Evolutionary conservation across 2,113 vertebrate species (phyloP).

Genomic region (Paratilapia polleni): DNA sequence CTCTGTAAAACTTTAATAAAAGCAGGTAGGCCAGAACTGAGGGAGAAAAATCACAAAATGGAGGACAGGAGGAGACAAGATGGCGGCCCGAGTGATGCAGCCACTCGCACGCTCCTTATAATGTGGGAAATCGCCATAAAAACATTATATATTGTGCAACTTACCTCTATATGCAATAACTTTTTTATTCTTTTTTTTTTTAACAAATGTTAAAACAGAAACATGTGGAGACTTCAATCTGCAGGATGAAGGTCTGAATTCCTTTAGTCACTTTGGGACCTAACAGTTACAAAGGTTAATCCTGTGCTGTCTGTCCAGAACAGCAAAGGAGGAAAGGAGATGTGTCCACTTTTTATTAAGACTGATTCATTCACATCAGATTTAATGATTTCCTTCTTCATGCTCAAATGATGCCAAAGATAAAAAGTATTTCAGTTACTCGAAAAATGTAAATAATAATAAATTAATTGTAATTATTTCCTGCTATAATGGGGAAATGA

Average conservation of each 20-base stretch:
- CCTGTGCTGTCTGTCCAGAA: rapidly evolving
- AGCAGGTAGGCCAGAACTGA: conserved; percentile 20
- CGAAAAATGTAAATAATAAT: conserved; percentile 2
- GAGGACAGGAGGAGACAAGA: conserved; percentile 81
- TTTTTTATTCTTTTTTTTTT: conserved; percentile 6
- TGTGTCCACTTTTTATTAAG: background rate
- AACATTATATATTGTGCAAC: background rate
- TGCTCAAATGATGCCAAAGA: background rate
- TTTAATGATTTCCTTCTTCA: background rate
- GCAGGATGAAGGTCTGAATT: background rate
- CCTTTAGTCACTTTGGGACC: background rate
- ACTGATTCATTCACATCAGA: background rate
- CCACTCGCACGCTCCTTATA: conserved; percentile 22
- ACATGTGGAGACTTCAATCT: background rate
- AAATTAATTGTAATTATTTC: background rate
- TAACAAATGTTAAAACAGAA: background rate
- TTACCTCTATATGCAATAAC: background rate
- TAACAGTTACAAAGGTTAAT: conserved; percentile 17
- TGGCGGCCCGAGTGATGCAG: conserved; percentile 70
- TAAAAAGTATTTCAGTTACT: background rate
- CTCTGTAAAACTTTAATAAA: conserved; percentile 11
- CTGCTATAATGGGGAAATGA: background rate
- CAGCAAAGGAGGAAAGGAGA: background rate
- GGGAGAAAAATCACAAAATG: conserved; percentile 79
- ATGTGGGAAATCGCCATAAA: conserved; percentile 2